Evolutionary conservation across 2,797 vertebrate species (phyloP).

Genomic region (Chiroxiphia lanceolata): DNA sequence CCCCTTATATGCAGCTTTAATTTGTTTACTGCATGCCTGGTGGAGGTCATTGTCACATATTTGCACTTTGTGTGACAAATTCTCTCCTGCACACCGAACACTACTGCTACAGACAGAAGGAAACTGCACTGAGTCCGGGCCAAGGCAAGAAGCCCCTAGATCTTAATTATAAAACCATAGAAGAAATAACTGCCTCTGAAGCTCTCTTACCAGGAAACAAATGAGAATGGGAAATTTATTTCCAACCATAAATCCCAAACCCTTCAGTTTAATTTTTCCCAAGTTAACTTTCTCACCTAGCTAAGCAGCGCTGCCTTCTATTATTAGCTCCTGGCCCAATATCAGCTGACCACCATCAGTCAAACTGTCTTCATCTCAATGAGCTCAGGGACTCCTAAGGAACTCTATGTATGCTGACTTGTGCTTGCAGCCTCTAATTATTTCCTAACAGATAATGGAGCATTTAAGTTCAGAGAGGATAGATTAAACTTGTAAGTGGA

Average conservation of each 20-base stretch:
- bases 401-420: slow-evolving; percentile 62
- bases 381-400: slow-evolving; percentile 73
- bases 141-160: slow-evolving; percentile 57
- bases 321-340: slow-evolving; percentile 72
- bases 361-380: slow-evolving; percentile 71
- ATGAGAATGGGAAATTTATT: slow-evolving; percentile 72
- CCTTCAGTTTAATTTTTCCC: slow-evolving; percentile 74
- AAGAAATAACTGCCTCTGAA: slow-evolving; percentile 60
- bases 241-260: slow-evolving; percentile 69
- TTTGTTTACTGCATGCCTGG: slow-evolving; percentile 27
- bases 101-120: slow-evolving; percentile 18
- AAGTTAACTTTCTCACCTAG: slow-evolving; percentile 75
- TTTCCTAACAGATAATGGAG: slow-evolving; percentile 76
- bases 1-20: background rate
- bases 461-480: slow-evolving; percentile 68
- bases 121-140: slow-evolving; percentile 13
- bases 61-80: slow-evolving; percentile 31
- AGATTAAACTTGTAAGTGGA: slow-evolving; percentile 70
- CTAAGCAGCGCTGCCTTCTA: slow-evolving; percentile 72
- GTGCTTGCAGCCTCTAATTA: slow-evolving; percentile 76
- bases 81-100: background rate
- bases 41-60: slow-evolving; percentile 45
- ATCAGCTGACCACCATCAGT: slow-evolving; percentile 73
- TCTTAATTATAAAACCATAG: slow-evolving; percentile 74
- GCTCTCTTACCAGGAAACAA: slow-evolving; percentile 74